Evolutionary conservation across 2,888 invertebrate genomes (phyloP), one percentile per base, ranked within the genome.

Genomic region (Hypselothyrea guttata): DNA sequence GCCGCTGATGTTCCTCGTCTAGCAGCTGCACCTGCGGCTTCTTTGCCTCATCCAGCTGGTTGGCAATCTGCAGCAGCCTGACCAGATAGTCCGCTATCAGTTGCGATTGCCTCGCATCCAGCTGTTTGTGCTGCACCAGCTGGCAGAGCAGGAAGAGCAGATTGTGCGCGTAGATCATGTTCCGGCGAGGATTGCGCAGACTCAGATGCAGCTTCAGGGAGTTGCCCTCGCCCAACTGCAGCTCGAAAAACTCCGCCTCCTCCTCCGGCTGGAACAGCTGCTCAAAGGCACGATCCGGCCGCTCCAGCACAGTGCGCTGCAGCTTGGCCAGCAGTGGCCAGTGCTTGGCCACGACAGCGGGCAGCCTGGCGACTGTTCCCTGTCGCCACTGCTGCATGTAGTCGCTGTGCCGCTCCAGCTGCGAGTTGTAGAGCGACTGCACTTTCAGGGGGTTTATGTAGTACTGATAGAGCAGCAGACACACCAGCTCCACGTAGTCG

Each of bases 401-500:
- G 0, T 56, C 37, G 0, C 4, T 44, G 40, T 72, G 44, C 31
- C 33, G 7, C 1, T 63, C 31, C 42, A 87, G 53, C 2, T 87
- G 58, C 4, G 56, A 49, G 2, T 40, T 51, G 53, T 87, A 88
- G 12, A 88, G 13, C 2, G 68, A 57, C 8, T 71, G 35, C 13
- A 88, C 77, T 33, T 73, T 64, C 31, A 84, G 73, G 0, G 88
- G 83, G 27, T 75, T 76, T 7, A 85, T 88, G 44, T 88, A 84
- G 49, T 88, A 90, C 40, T 90, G 88, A 16, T 76, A 86, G 13
- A 90, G 79, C 7, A 89, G 62, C 13, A 90, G 63, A 8, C 76
- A 83, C 0, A 90, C 90, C 33, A 89, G 84, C 64, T 90, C 90
- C 7, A 91, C 68, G 68, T 91, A 93, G 71, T 87, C 87, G 67